A percentile compares a stretch with the other conserved stretches of the same genome.
Evolutionary conservation across 2,113 vertebrate species (phyloP).

Genomic region (Bubo bubo): DNA sequence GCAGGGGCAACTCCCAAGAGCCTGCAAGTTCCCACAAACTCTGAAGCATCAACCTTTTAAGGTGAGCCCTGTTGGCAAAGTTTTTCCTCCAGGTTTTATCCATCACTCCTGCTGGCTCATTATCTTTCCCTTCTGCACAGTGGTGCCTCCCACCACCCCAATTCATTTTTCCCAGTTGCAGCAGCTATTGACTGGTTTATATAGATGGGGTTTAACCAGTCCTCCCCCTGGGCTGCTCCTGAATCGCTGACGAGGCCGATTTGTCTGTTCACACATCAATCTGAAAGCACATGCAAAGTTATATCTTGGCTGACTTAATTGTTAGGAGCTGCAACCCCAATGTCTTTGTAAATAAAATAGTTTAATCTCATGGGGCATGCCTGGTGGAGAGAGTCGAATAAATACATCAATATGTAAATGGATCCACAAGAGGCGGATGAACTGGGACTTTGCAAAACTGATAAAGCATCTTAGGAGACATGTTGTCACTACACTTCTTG

Average conservation of each 20-base stretch:
- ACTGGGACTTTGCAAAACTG: constrained; percentile 61
- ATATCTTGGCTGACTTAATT: constrained; percentile 19
- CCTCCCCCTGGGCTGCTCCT: neutral
- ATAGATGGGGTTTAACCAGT: neutral
- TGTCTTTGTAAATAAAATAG: constrained; percentile 67
- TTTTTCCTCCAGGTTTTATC: neutral
- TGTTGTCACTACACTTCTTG: constrained; percentile 8
- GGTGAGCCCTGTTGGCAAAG: neutral
- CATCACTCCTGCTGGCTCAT: neutral
- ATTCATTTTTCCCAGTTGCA: neutral
- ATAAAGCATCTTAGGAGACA: constrained; percentile 55
- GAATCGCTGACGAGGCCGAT: neutral
- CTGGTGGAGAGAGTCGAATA: constrained; percentile 31
- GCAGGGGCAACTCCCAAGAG: neutral
- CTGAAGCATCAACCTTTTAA: neutral
- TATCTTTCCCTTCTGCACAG: neutral
- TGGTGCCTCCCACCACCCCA: neutral
- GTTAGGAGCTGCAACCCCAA: constrained; percentile 10
- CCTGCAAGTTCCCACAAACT: neutral
- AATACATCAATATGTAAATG: constrained; percentile 75
- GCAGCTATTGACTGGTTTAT: constrained; percentile 8
- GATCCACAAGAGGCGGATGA: constrained; percentile 3
- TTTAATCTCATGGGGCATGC: constrained; percentile 47
- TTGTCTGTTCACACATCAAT: constrained; percentile 19
- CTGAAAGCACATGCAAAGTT: constrained; percentile 19